These are phyloP conservation scores for Ganaspis sp. DNA, from an alignment of 1,140 invertebrate genomes.

Conservation along the genomic window DNA sequence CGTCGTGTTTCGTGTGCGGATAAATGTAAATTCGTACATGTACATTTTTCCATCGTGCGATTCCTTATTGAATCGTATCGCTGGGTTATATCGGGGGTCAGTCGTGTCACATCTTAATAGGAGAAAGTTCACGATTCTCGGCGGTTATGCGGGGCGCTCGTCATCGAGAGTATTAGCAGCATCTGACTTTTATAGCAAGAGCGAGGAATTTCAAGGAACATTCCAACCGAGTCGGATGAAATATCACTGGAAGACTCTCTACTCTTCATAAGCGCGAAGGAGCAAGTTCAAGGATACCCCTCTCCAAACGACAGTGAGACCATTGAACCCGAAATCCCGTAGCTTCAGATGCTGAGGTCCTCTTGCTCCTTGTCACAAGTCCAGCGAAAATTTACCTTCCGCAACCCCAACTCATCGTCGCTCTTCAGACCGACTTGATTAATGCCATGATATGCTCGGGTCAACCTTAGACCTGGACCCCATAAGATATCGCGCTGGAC, in stretches of 20 bases:
- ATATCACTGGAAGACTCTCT: constrained; percentile 22
- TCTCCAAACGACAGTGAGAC: constrained; percentile 18
- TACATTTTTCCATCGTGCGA: not conserved
- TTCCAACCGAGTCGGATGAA: constrained; percentile 24
- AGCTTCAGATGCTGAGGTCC: constrained; percentile 17
- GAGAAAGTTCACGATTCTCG: constrained; percentile 29
- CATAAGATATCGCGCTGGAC: too few species aligned
- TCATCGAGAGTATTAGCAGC: constrained; percentile 16
- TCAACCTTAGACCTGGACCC: not conserved
- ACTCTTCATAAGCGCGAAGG: constrained; percentile 22
- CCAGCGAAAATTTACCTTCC: constrained; percentile 20
- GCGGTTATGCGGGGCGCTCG: constrained; percentile 13
- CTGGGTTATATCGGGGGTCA: constrained; percentile 20
- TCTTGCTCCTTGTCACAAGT: constrained; percentile 6
- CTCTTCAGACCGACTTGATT: not conserved
- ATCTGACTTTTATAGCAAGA: constrained; percentile 27
- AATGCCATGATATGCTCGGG: not conserved
- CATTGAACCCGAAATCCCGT: constrained; percentile 27
- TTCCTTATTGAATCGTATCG: constrained; percentile 29
- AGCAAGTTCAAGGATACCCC: constrained; percentile 26
- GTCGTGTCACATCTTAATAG: constrained; percentile 27
- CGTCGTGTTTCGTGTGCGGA: constrained; percentile 16
- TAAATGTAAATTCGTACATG: constrained; percentile 30
- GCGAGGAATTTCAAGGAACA: constrained; percentile 30
- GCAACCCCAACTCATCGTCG: not conserved